Conservation (phyloP, 1,140 invertebrate species). For the Harlomillsia oculata region DNA sequence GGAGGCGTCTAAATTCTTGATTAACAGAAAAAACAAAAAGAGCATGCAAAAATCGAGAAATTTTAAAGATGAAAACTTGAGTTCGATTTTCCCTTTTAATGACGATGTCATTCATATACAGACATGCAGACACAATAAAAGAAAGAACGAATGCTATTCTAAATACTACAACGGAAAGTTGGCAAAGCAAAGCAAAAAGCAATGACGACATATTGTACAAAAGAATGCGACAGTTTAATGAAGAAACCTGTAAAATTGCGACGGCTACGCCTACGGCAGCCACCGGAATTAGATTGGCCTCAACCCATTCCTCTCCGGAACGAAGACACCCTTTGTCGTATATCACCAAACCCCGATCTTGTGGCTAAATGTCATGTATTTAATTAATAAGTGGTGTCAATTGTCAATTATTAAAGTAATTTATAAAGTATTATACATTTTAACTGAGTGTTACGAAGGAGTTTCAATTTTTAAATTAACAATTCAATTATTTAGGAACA, state of each 20-base stretch:
- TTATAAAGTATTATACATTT: no score
- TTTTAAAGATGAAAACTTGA: no score
- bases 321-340: conserved; percentile 87
- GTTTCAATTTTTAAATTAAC: no score
- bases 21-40: no score
- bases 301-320: conserved; percentile 87
- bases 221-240: background rate
- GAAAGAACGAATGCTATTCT: background rate
- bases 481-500: background rate
- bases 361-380: conserved; percentile 52
- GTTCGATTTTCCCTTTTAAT: no score
- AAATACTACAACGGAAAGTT: no score
- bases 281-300: conserved; percentile 77
- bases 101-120: no score
- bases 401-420: no score
- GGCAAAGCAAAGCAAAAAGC: no score
- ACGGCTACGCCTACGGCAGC: conserved; percentile 70
- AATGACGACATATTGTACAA: background rate
- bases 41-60: no score
- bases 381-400: no score
- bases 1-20: conserved; percentile 38
- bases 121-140: background rate
- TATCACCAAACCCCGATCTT: conserved; percentile 64
- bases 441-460: no score
- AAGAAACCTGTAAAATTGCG: conserved; percentile 70